Evolutionary conservation across 2,888 invertebrate species (phyloP), one percentile per base, ranked within the genome.

Genomic region (Machimus atricapillus): DNA sequence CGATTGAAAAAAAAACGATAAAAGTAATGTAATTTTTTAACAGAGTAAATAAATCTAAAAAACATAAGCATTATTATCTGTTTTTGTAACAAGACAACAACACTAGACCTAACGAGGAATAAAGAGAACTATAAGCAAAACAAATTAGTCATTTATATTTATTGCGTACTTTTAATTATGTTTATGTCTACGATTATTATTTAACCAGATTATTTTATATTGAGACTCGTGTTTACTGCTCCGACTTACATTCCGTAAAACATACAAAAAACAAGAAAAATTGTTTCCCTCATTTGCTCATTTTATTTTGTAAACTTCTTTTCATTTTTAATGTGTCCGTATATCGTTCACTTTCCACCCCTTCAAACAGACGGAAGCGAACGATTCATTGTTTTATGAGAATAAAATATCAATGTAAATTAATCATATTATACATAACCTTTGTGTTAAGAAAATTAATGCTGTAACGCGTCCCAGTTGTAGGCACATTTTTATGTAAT

Each of bases 191-290:
- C 66, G 23, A 56, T 23, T 40, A 52, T 83, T 83, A 83, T 83
- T 83, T 85, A 85, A 73, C 74, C 85, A 85, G 31, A 74, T 43
- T 85, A 85, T 74, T 85, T 85, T 85, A 46, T 85, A 85, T 85
- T 34, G 27, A 73, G 27, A 85, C 43, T 74, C 58, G 19, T 74
- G 74, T 46, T 40, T 85, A 66, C 23, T 74, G 52, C 66, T 34
- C 37, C 37, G 34, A 74, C 46, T 85, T 85, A 85, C 85, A 85
- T 85, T 85, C 85, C 85, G 85, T 85, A 85, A 16, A 85, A 85
- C 74, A 27, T 85, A 43, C 9, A 46, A 27, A 34, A 40, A 40
- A 40, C 0, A 2, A 40, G 2, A 40, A 12, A 40, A 73, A 31
- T 85, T 43, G 66, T 66, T 14, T 66, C n/a, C 16, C 31, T 74